phyloP scores from a whole-genome alignment of 2,888 invertebrate genomes.

The Carabus problematicus region DNA sequence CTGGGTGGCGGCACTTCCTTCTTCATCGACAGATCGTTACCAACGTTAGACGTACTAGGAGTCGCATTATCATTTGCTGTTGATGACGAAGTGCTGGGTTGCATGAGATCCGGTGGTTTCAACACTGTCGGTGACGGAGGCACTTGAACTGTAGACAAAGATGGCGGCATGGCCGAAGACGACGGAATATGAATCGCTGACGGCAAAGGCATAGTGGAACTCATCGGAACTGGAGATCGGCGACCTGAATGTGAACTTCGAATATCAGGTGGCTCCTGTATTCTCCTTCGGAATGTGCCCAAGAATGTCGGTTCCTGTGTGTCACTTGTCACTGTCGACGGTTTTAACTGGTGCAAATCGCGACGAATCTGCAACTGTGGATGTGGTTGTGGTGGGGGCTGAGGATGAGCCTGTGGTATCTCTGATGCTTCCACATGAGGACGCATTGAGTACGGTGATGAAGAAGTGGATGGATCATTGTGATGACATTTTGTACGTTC shows the following conservation, averaged over 20 bases:
- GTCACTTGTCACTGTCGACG: constrained; percentile 60
- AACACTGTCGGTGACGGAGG: constrained; percentile 60
- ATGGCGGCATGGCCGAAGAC: constrained; percentile 47
- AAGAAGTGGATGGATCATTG: constrained; percentile 60
- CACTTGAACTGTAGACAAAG: constrained; percentile 49
- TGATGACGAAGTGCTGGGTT: constrained; percentile 53
- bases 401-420: constrained; percentile 54
- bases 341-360: constrained; percentile 69
- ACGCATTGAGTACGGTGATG: constrained; percentile 74
- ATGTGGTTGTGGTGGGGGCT: constrained; percentile 51
- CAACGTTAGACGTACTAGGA: constrained; percentile 55
- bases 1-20: constrained; percentile 63
- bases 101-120: constrained; percentile 57
- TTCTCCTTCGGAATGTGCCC: constrained; percentile 66
- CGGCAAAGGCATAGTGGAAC: constrained; percentile 47
- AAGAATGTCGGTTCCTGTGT: constrained; percentile 62
- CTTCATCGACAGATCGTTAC: constrained; percentile 59
- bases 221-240: constrained; percentile 22
- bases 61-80: constrained; percentile 46
- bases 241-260: not conserved
- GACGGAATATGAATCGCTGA: constrained; percentile 49
- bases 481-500: constrained; percentile 75
- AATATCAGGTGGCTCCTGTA: constrained; percentile 56
- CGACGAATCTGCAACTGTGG: constrained; percentile 74
- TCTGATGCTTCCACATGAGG: constrained; percentile 67